phyloP scores from a whole-genome alignment of 92 coral and sea anemone genomes.

The Montipora capitata region DNA sequence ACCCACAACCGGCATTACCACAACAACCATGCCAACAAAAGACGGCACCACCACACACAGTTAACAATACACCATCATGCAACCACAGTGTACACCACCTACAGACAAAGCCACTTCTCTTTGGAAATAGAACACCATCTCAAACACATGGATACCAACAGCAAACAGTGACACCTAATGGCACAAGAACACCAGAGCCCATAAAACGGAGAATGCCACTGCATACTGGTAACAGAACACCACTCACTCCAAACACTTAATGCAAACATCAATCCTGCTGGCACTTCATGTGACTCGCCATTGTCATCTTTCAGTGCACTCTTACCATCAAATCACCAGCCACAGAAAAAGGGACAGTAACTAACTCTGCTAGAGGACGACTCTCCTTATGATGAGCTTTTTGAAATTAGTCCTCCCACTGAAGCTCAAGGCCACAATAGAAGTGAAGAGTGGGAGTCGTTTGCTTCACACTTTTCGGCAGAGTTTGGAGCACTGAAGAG shows the following conservation, averaged over 20 bases:
- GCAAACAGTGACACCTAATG: background rate
- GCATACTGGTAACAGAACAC: slow-evolving; percentile 4
- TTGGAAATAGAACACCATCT: no score
- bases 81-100: no score
- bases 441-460: no score
- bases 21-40: background rate
- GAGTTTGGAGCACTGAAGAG: no score
- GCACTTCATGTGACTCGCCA: background rate
- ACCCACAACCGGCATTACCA: no score
- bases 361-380: no score
- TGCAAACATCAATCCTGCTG: background rate
- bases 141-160: slow-evolving; percentile 1
- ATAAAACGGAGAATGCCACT: slow-evolving; percentile 6
- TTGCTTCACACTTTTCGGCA: no score
- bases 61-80: background rate
- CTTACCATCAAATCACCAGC: background rate
- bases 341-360: background rate
- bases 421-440: no score
- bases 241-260: background rate
- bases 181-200: background rate
- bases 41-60: background rate
- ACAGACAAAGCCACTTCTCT: no score
- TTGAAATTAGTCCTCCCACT: no score
- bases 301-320: background rate
- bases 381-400: no score